phyloP scores from a whole-genome alignment of 1,140 invertebrate species.

The Megalopta genalis region DNA sequence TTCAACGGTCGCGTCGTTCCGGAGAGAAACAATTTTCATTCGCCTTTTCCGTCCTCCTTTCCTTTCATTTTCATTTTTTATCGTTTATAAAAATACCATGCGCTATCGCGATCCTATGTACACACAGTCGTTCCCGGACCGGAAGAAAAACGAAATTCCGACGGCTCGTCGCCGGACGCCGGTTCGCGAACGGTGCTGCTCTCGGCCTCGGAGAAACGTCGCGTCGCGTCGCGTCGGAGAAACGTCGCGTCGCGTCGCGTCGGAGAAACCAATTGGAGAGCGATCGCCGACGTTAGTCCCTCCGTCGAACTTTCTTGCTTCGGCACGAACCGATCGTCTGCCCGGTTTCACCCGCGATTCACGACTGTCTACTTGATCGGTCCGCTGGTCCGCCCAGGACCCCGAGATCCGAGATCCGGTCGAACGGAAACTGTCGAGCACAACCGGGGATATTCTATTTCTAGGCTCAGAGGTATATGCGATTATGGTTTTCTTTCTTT shows the following conservation, averaged over 20 bases:
- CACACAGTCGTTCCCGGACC: conserved; percentile 37
- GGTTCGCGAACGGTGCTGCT: background rate
- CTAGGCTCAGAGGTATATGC: conserved; percentile 61
- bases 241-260: too few relatives aligned
- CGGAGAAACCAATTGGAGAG: background rate
- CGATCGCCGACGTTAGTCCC: conserved; percentile 3
- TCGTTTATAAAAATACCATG: conserved; percentile 59
- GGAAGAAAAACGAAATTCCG: conserved; percentile 35
- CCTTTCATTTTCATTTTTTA: background rate
- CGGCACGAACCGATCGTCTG: conserved; percentile 19
- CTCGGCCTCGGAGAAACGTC: background rate
- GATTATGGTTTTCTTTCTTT: conserved; percentile 26
- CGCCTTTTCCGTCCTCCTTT: background rate
- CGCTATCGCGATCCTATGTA: conserved; percentile 56
- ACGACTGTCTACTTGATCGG: background rate
- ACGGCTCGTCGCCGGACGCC: background rate
- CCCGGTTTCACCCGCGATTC: conserved; percentile 24
- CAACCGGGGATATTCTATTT: conserved; percentile 53
- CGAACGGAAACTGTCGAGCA: conserved; percentile 59
- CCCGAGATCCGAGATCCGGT: conserved; percentile 23
- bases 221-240: too few relatives aligned
- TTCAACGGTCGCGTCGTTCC: conserved; percentile 18
- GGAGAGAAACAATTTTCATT: conserved; percentile 29
- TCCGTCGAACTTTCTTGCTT: background rate
- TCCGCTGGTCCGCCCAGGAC: background rate